phyloP scores from a whole-genome alignment of 2,113 vertebrate species.

The Rhinolophus ferrumequinum region DNA sequence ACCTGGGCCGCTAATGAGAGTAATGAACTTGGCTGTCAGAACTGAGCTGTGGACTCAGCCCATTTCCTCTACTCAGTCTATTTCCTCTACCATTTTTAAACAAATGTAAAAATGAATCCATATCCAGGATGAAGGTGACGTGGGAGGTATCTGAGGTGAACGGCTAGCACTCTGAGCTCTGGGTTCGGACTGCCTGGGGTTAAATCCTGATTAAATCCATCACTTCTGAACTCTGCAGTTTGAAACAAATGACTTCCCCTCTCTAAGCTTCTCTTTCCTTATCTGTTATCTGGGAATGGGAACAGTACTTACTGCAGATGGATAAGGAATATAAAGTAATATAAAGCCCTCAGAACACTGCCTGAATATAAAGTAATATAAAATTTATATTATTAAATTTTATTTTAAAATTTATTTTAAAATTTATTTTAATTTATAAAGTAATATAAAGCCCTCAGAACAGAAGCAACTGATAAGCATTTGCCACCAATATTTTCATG shows the following conservation, averaged over 20 bases:
- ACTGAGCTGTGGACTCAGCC: neutral
- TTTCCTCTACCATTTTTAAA: neutral
- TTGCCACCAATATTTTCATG: neutral
- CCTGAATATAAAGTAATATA: no score
- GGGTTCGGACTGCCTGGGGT: neutral
- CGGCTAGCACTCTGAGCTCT: neutral
- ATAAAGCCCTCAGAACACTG: neutral
- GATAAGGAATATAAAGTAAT: neutral
- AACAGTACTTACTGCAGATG: neutral
- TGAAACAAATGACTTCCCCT: neutral
- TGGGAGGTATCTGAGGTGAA: neutral
- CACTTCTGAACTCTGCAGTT: neutral
- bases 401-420: no score
- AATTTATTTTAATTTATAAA: no score
- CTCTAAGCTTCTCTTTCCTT: neutral
- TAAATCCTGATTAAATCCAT: neutral
- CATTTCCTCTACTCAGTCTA: neutral
- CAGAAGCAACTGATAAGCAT: neutral
- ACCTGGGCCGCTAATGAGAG: neutral
- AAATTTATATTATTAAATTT: no score
- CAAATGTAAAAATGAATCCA: neutral
- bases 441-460: neutral
- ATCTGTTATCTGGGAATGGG: neutral
- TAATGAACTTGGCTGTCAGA: neutral
- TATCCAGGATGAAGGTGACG: neutral